Evolutionary conservation across 1,140 invertebrate species (phyloP), one percentile per base, ranked within the genome.

Genomic region (Daktulosphaira vitifoliae): DNA sequence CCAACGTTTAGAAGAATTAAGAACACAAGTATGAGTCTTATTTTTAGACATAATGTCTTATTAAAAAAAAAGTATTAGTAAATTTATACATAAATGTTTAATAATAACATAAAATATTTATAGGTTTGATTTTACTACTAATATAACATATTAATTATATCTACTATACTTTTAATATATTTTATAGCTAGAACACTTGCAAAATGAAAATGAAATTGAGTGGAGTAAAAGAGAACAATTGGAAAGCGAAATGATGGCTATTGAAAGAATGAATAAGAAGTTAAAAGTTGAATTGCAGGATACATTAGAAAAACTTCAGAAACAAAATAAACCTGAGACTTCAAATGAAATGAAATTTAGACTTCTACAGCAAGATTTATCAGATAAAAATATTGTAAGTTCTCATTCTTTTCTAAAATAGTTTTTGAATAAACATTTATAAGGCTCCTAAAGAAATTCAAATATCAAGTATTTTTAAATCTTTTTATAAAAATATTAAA

Each of bases 211-310:
- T 78, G 92, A 90, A 1, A 81, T 87, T 5, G 92, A 95, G 73
- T 96, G 92, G 92, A 90, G 88, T 9, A 90, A 91, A 74, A 78
- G 91, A 8, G 92, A 96, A 75, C 79, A 89, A 13, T 72, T 95
- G 25, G 92, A 95, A 76, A 90, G 89, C 0, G 92, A 95, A 69
- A 93, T 93, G 74, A 78, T 90, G 68, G 83, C 83, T 0, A 76
- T 95, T 53, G 87, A 95, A 71, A 78, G 92, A 44, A 91, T 95
- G 69, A 95, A 93, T 72, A 95, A 94, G 72, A 89, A 92, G 72
- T 73, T 95, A 38, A 80, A 86, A 9, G 80, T 81, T 16, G 89
- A 93, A 76, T 76, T 94, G n/a, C 79, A 84, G 8, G 91, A 94
- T 68, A 75, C 91, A 37, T 83, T 90, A 71, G 89, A 90, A 69